Evolutionary conservation across 2,888 invertebrate genomes (phyloP).

Genomic region (Sesia bembeciformis): DNA sequence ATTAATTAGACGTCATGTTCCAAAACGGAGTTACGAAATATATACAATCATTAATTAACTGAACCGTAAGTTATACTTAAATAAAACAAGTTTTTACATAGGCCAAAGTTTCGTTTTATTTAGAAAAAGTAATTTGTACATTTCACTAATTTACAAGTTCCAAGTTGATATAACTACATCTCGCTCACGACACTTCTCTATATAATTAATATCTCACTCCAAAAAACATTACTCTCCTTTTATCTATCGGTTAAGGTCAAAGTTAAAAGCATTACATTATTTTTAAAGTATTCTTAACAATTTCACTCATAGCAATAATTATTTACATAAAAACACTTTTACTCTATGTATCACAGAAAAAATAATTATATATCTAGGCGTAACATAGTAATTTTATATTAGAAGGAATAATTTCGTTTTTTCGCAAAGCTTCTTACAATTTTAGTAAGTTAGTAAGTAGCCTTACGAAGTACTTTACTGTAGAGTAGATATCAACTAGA

Average conservation of each 20-base stretch:
- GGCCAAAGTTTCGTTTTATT: constrained; percentile 72
- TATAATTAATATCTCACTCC: constrained; percentile 40
- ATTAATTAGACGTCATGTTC: no score
- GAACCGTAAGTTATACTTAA: background rate
- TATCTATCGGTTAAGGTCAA: constrained; percentile 31
- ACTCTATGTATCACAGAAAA: constrained; percentile 73
- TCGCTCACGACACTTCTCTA: constrained; percentile 23
- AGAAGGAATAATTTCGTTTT: constrained; percentile 7
- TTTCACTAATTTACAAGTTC: constrained; percentile 50
- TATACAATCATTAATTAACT: no score
- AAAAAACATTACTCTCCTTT: constrained; percentile 25
- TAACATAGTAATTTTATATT: constrained; percentile 14
- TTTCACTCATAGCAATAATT: constrained; percentile 36
- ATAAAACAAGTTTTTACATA: constrained; percentile 44
- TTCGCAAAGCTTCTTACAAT: background rate
- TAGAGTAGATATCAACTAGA: no score
- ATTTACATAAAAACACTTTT: constrained; percentile 59
- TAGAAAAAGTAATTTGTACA: constrained; percentile 70
- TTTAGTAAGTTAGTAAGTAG: background rate
- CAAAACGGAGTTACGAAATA: no score
- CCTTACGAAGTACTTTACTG: background rate
- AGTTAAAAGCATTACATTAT: constrained; percentile 53
- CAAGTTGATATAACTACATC: constrained; percentile 9
- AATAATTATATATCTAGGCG: constrained; percentile 60
- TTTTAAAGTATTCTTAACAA: constrained; percentile 35